Evolutionary conservation across 2,113 vertebrate genomes (phyloP), one percentile per base, ranked within the genome.

Genomic region (Nymphicus hollandicus): DNA sequence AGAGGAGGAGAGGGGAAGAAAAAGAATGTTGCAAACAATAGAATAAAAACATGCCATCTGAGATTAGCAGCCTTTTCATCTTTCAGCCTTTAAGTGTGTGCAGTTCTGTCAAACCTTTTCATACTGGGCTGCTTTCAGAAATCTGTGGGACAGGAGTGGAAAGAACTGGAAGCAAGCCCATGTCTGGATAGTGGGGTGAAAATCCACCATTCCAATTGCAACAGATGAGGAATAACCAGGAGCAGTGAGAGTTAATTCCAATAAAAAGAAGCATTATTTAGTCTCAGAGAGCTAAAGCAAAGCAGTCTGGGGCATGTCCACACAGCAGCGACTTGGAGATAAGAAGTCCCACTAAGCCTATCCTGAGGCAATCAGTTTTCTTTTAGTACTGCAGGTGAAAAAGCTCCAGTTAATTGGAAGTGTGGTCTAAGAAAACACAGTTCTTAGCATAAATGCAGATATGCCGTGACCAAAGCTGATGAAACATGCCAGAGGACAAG

Each of bases 91-190:
- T 93, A 95, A 72, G 61, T 43, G 47, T 91, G 23, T 71, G 55
- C 69, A 84, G 68, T 47, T 92, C 92, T 77, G 53, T 29, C 66
- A 19, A 86, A 68, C 72, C 79, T 89, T 92, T 95, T 95, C 72
- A 91, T 81, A 72, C 47, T 50, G 39, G 46, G 24, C 35, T 89
- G 92, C 80, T 95, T 93, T 92, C 83, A 93, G 72, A 92, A 97
- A 93, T 92, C 77, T 46, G 47, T 79, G 80, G 83, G 86, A 92
- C 73, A 85, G 50, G 73, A 58, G 4, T 80, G 41, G 74, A 93
- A 94, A 85, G 63, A 71, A 31, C 3, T 87, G 88, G 69, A 92
- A 95, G 25, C 33, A 85, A 88, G 69, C 44, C 49, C 35, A 20
- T 60, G n/a, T 90, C 82, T 88, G 46, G 53, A 66, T 18, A 56